Conservation (phyloP, 2,113 vertebrate species). For the Carollia perspicillata region DNA sequence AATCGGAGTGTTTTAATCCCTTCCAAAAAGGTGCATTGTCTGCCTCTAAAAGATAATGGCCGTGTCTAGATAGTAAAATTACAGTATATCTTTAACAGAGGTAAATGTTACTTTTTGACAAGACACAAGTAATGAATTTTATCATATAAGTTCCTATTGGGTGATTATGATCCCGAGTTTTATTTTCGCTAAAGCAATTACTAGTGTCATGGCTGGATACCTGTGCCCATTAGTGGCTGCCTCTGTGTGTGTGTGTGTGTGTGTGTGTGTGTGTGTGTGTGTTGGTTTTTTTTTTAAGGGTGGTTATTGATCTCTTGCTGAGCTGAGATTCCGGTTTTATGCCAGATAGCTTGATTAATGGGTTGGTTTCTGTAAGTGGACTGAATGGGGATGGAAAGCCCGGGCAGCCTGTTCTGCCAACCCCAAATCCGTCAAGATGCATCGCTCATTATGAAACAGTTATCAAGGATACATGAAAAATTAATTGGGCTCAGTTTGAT, state of each 20-base stretch:
- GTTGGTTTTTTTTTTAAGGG: slow-evolving; percentile 78
- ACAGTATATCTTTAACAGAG: slow-evolving; percentile 77
- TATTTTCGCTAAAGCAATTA: slow-evolving; percentile 83
- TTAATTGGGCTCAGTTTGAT: slow-evolving; percentile 92
- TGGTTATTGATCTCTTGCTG: slow-evolving; percentile 98
- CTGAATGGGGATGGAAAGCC: slow-evolving; percentile 97
- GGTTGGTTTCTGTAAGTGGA: slow-evolving; percentile 97
- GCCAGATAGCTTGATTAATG: slow-evolving; percentile 99
- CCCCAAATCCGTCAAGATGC: slow-evolving; percentile 89
- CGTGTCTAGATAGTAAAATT: slow-evolving; percentile 77
- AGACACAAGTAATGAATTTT: slow-evolving; percentile 78
- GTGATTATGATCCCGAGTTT: slow-evolving; percentile 74
- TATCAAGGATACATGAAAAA: slow-evolving; percentile 94
- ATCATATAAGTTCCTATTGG: slow-evolving; percentile 71
- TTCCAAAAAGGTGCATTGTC: slow-evolving; percentile 2
- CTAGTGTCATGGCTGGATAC: slow-evolving; percentile 80
- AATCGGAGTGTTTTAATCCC: slow-evolving; percentile 59
- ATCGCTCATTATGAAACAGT: slow-evolving; percentile 93
- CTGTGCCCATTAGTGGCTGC: slow-evolving; percentile 79
- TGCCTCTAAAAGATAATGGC: slow-evolving; percentile 77
- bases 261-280: not conserved
- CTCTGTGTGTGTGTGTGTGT: slow-evolving; percentile 61
- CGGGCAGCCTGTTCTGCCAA: slow-evolving; percentile 89
- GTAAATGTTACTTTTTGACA: slow-evolving; percentile 81
- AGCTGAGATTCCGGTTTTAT: slow-evolving; percentile 94